Evolutionary conservation across 2,113 vertebrate species (phyloP).

Genomic region (Pseudorhombus dupliciocellatus): DNA sequence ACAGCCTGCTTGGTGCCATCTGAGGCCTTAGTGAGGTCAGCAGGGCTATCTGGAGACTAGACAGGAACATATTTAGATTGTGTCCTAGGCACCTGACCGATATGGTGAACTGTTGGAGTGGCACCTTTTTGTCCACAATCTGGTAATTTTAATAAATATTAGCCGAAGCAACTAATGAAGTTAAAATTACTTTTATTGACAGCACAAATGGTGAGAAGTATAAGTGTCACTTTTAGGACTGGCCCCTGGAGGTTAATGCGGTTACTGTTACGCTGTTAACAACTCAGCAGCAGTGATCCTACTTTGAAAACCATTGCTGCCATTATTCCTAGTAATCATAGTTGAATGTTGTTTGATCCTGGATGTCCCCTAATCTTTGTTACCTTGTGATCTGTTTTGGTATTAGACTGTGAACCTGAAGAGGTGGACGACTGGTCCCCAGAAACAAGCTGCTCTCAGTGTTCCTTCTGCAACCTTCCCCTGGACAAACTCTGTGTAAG

Average conservation of each 20-base stretch:
- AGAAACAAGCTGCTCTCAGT: slow-evolving; percentile 87
- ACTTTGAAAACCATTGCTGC: neutral
- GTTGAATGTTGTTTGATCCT: neutral
- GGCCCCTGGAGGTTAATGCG: neutral
- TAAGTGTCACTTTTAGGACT: neutral
- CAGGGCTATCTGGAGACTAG: neutral
- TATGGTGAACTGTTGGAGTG: neutral
- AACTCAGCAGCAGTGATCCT: neutral
- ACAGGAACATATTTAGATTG: neutral
- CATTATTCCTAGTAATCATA: neutral
- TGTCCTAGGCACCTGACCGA: neutral
- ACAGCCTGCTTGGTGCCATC: neutral
- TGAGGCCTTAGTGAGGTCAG: neutral
- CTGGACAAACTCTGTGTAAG: slow-evolving; percentile 96
- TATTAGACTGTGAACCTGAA: slow-evolving; percentile 98
- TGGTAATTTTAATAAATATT: neutral
- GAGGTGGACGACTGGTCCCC: slow-evolving; percentile 96
- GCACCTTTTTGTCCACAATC: neutral
- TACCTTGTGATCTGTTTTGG: slow-evolving; percentile 22
- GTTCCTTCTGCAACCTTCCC: slow-evolving; percentile 94
- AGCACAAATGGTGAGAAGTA: no score
- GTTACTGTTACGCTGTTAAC: neutral
- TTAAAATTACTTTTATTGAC: no score
- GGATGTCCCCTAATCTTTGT: neutral
- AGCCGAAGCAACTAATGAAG: neutral